A percentile compares a stretch with the other conserved stretches of the same genome.
These are phyloP conservation scores for Tetrao urogallus DNA, from an alignment of 2,113 vertebrate species.

Conservation along the genomic window DNA sequence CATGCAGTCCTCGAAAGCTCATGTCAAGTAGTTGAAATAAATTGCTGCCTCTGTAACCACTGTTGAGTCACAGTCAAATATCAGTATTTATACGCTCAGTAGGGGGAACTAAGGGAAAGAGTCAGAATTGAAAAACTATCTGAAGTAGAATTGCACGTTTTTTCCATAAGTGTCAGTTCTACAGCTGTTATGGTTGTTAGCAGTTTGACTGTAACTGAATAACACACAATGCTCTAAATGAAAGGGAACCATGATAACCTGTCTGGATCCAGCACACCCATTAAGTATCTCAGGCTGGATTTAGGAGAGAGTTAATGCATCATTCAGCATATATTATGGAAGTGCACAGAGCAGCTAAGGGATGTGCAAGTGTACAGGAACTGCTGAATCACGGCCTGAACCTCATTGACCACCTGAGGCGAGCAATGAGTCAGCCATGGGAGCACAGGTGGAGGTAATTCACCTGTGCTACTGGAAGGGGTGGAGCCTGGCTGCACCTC, in stretches of 20 bases:
- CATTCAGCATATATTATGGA: neutral
- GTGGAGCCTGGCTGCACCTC: too few species aligned
- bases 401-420: too few species aligned
- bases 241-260: neutral
- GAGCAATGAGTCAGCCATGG: too few species aligned
- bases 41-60: slow-evolving; percentile 33
- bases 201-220: neutral
- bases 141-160: slow-evolving; percentile 51
- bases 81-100: slow-evolving; percentile 36
- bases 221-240: neutral
- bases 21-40: slow-evolving; percentile 48
- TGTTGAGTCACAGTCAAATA: slow-evolving; percentile 45
- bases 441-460: too few species aligned
- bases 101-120: slow-evolving; percentile 57
- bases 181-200: neutral
- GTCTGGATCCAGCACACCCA: neutral
- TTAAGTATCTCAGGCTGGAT: neutral
- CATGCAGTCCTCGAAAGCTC: slow-evolving; percentile 55
- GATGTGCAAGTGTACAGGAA: neutral
- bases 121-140: slow-evolving; percentile 54
- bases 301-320: neutral
- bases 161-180: neutral
- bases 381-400: too few species aligned
- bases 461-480: too few species aligned
- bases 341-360: neutral